Base-by-base conservation (phyloP, 2,113 vertebrate genomes). In the Hippocampus barbouri region DNA sequence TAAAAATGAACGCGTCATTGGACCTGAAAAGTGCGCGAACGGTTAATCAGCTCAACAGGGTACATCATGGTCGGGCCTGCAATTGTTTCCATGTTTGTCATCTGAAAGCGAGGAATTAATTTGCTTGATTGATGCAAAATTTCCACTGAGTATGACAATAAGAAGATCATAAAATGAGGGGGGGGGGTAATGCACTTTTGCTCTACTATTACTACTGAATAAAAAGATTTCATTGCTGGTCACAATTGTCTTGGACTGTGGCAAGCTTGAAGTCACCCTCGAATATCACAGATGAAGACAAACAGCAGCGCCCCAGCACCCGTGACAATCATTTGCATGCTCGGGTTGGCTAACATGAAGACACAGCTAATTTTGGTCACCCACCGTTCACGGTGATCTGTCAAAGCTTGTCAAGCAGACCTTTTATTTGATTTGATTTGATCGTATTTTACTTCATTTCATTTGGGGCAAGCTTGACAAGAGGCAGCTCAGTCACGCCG, bases 401-500 rank as follows among this genome's bases (percentile, higher is more conserved):
- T 83, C 81, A 84, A 83, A 81, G 71, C 74, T 72, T 79, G 84
- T 84, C 84, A 85, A 74, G 82, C 64, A 81, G 78, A 54, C 80
- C 73, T 77, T 73, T 71, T 68, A 79, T 56, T 63, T 5, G 4
- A 5, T 27, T 27, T 16, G 15, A 14, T 5, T 62, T 18, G 0
- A 38, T 38, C 34, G 34, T 38, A 10, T n/a, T n/a, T 4, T 18
- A 25, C 8, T 27, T 45, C 9, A 5, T 45, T 49, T 66, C 25
- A 27, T 66, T 25, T 25, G 15, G 23, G 68, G 82, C 68, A 66
- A 66, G 78, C 59, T 70, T 88, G 87, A 89, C 88, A 83, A 83
- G 77, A 88, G 69, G 79, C 86, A 87, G 87, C 85, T 88, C 84
- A 77, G 89, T 86, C 85, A 85, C 62, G 74, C 82, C 81, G 83